Base-by-base conservation (phyloP, 2,113 vertebrate genomes). In the Hydropotes inermis region DNA sequence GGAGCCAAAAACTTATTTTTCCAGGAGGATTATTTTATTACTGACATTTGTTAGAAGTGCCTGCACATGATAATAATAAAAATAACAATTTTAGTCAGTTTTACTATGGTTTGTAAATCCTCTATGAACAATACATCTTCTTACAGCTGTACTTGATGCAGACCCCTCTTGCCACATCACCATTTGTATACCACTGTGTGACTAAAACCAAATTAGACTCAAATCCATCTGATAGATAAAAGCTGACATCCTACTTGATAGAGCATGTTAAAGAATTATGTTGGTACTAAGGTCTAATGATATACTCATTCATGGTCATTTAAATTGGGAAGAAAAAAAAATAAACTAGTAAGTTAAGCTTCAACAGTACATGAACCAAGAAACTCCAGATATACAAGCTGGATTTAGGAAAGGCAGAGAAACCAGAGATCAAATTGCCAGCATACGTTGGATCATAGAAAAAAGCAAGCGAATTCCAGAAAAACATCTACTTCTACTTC, bases 31-130 rank as follows among this genome's bases (percentile, higher is more conserved):
- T 55, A 74, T 93, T 93, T 96, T 81, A 74, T 70, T 74, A 64
- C 19, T 36, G 50, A 58, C 2, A 87, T 60, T 83, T 47, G 9
- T 60, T 91, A 83, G n/a, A 84, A 74, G 16, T 55, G 7, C 4
- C 27, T 89, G 11, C 3, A 30, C 43, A 55, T 43, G 54, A 10
- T 45, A 52, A 21, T 57, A 78, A 47, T 57, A 85, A 85, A 92
- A 61, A 8, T 54, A 23, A 89, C 27, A 87, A 16, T 81, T 90
- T 91, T 60, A 54, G 8, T 90, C 12, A 67, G 43, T 85, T 91
- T 94, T 91, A n/a, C 57, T 74, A 23, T 85, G n/a, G 13, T 79
- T 84, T 92, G 36, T 50, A 91, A 93, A 83, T 85, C 58, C 21
- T 76, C 25, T 36, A 47, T 21, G 23, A 61, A 83, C 0, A n/a